Evolutionary conservation across 2,113 vertebrate genomes (phyloP), one percentile per base, ranked within the genome.

Genomic region (Callipepla californica): DNA sequence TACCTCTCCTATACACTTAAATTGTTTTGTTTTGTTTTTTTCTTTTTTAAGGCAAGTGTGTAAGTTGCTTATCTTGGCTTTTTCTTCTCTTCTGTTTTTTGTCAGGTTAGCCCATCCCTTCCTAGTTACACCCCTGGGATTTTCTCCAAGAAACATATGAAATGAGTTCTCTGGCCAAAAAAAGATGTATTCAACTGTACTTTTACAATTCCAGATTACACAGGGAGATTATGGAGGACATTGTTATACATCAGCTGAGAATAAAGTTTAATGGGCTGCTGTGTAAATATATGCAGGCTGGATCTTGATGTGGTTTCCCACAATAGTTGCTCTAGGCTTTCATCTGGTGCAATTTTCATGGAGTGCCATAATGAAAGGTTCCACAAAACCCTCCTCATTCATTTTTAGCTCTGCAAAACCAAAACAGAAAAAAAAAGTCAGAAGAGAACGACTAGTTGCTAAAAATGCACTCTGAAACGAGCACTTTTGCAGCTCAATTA

Each of bases 271-370:
- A 66, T 57, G 76, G 82, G 72, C 59, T 88, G 68, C 82, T 81
- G 57, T 81, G 92, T 94, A 94, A 91, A 86, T 94, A 93, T 30
- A 80, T 57, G 61, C 30, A 58, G 36, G 68, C 58, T 75, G 40
- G 65, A 78, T 94, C 44, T 88, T 93, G 67, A 81, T 63, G 90
- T 94, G 94, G 96, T 94, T 96, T 88, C 73, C 77, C 13, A 5
- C 89, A 93, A 53, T 58, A 72, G 69, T 58, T 94, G 53, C 79
- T 91, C 48, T 91, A 90, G 69, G 82, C 76, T 93, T 92, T 91
- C 80, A 93, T 94, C 82, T 95, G 66, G 21, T 93, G 73, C 66
- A 91, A 20, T 95, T 94, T 95, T 78, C 61, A 38, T 81, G 80
- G 85, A 83, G 44, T 65, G 80, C 87, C 21, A 10, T 95, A 95